phyloP scores from a whole-genome alignment of 2,888 invertebrate genomes.

The Margaritifera margaritifera region DNA sequence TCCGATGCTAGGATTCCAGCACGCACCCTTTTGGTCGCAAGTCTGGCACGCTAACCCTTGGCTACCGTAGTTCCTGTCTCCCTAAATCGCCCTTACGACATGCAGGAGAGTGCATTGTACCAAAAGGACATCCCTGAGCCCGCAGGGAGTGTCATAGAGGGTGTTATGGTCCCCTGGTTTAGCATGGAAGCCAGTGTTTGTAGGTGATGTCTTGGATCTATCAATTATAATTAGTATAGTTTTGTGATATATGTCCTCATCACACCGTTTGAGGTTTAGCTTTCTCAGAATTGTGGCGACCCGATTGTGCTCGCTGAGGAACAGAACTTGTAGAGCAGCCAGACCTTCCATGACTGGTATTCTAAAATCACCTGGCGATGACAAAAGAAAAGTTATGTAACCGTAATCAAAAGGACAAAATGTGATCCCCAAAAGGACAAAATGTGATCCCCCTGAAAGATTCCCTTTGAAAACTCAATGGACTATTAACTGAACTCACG shows the following conservation, averaged over 20 bases:
- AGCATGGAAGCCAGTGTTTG: conserved; percentile 80
- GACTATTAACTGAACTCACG: too few relatives aligned
- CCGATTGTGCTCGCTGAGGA: conserved; percentile 89
- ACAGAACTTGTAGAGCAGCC: conserved; percentile 88
- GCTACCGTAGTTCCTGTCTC: too few relatives aligned
- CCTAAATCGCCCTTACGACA: too few relatives aligned
- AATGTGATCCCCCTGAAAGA: too few relatives aligned
- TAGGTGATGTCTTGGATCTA: conserved; percentile 76
- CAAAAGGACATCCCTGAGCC: too few relatives aligned
- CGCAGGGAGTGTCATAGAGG: conserved; percentile 89
- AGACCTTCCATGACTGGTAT: conserved; percentile 90
- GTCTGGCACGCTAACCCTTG: too few relatives aligned
- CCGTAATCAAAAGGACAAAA: too few relatives aligned
- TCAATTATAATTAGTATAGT: conserved; percentile 81
- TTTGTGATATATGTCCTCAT: conserved; percentile 76
- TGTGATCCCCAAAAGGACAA: too few relatives aligned
- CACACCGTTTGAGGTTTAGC: conserved; percentile 85
- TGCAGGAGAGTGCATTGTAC: too few relatives aligned
- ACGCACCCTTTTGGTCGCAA: too few relatives aligned
- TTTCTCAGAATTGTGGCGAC: conserved; percentile 79
- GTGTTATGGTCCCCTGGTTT: conserved; percentile 82
- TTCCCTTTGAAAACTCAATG: too few relatives aligned
- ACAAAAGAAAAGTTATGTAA: neutral
- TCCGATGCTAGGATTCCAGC: too few relatives aligned
- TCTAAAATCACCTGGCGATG: conserved; percentile 81